Conservation (phyloP, 2,113 vertebrate species). For the Baryphthengus martii region DNA sequence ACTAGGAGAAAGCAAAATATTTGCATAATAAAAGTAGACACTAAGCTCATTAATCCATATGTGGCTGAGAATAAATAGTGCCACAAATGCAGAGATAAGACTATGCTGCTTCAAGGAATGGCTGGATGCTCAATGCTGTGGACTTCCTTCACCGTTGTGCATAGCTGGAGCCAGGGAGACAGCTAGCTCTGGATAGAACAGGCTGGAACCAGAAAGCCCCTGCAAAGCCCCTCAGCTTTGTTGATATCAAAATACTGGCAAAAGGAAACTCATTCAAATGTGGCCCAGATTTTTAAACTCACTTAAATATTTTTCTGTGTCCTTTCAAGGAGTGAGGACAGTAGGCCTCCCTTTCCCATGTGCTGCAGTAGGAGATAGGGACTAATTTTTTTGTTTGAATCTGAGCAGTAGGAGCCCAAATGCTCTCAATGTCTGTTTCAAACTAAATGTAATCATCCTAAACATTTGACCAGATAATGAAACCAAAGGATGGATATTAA, state of each 20-base stretch:
- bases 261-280: not conserved
- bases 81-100: not conserved
- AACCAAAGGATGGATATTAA: not conserved
- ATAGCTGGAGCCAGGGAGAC: not conserved
- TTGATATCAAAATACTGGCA: not conserved
- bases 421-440: not conserved
- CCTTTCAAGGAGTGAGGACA: not conserved
- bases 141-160: not conserved
- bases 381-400: not conserved
- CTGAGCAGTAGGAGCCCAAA: not conserved
- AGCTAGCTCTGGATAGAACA: not conserved
- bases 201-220: not conserved
- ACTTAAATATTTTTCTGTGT: not conserved
- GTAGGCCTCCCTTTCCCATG: not conserved
- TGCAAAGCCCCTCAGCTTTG: not conserved
- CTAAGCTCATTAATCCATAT: not conserved
- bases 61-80: not conserved
- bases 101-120: not conserved
- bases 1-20: not conserved
- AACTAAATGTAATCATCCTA: not conserved
- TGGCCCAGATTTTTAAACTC: not conserved
- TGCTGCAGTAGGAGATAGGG: not conserved
- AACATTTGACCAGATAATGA: not conserved
- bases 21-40: not conserved
- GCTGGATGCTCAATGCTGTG: not conserved